phyloP scores from a whole-genome alignment of 2,113 vertebrate species.

The Nyctereutes procyonoides region DNA sequence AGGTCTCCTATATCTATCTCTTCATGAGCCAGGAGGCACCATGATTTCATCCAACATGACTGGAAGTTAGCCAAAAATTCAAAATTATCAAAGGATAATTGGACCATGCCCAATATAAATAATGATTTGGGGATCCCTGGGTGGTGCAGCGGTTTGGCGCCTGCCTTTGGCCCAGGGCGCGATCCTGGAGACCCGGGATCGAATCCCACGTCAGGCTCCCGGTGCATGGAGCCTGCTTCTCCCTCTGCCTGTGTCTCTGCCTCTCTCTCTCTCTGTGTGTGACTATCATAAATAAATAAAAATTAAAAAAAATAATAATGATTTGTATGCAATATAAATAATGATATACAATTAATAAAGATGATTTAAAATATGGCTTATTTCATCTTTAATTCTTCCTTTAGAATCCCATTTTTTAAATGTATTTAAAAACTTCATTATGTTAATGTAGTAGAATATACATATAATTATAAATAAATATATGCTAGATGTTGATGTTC shows the following conservation, averaged over 20 bases:
- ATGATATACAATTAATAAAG: neutral
- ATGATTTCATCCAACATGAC: neutral
- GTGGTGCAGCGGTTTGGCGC: too few relatives aligned
- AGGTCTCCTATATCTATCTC: neutral
- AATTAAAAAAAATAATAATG: too few relatives aligned
- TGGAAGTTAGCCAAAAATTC: neutral
- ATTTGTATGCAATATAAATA: neutral
- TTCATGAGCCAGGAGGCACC: neutral
- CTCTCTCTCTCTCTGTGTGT: too few relatives aligned
- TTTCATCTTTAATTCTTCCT: neutral
- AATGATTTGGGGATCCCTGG: too few relatives aligned
- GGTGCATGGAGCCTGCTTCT: too few relatives aligned
- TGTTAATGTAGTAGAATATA: neutral
- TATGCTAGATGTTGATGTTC: neutral
- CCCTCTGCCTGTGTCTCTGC: too few relatives aligned
- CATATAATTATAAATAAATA: neutral
- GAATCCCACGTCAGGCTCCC: too few relatives aligned
- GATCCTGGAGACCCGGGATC: too few relatives aligned
- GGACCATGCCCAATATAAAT: neutral
- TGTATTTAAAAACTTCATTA: neutral
- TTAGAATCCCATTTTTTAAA: slow-evolving; percentile 18
- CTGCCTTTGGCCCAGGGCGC: too few relatives aligned
- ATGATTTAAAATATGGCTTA: neutral
- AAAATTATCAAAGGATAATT: neutral
- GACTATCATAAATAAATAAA: too few relatives aligned